These are phyloP conservation scores for Wasmannia auropunctata DNA, from an alignment of 1,140 invertebrate species.

Conservation along the genomic window DNA sequence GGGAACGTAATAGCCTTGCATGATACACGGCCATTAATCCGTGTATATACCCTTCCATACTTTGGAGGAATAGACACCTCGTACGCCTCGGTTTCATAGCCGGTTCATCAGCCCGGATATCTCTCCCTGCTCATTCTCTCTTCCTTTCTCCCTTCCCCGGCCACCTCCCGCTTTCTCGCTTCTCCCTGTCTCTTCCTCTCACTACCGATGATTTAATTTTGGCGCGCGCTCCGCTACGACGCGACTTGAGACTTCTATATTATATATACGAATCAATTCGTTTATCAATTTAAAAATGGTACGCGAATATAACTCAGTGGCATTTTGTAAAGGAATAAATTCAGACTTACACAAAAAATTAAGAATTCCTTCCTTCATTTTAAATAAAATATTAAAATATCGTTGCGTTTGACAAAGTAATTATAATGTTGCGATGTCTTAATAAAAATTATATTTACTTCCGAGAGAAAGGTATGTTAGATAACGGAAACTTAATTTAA, in stretches of 20 bases:
- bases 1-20: slow-evolving; percentile 80
- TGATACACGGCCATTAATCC: slow-evolving; percentile 80
- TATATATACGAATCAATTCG: background rate
- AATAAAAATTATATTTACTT: background rate
- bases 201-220: slow-evolving; percentile 73
- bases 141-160: background rate
- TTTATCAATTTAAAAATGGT: background rate
- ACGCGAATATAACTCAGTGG: background rate
- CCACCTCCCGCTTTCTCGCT: slow-evolving; percentile 20
- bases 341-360: background rate
- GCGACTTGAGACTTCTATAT: slow-evolving; percentile 9
- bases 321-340: background rate
- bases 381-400: background rate
- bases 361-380: background rate
- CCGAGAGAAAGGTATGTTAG: background rate
- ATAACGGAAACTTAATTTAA: background rate
- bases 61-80: slow-evolving; percentile 81
- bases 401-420: background rate
- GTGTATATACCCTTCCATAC: slow-evolving; percentile 76
- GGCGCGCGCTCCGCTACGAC: slow-evolving; percentile 11
- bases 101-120: slow-evolving; percentile 80
- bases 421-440: background rate
- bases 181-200: slow-evolving; percentile 71
- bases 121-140: slow-evolving; percentile 64
- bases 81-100: slow-evolving; percentile 79